Evolutionary conservation across 2,888 invertebrate species (phyloP).

Genomic region (Amblyjoppa fuscipennis): DNA sequence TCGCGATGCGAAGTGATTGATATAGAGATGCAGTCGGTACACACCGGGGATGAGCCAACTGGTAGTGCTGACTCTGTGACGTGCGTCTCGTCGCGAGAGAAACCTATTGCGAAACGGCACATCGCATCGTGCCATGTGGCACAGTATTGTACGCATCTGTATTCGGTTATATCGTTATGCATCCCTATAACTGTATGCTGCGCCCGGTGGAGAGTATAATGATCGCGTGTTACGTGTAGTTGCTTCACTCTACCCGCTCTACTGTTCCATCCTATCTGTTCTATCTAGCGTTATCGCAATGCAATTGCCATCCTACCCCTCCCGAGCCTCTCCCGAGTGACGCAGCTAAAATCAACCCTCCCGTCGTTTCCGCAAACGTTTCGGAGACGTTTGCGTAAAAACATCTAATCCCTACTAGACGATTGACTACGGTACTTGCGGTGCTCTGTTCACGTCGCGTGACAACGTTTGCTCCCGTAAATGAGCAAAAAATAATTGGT

Average conservation of each 20-base stretch:
- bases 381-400: neutral
- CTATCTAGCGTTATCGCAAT: slow-evolving; percentile 27
- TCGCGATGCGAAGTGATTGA: slow-evolving; percentile 83
- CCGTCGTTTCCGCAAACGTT: slow-evolving; percentile 39
- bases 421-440: neutral
- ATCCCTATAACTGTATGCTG: neutral
- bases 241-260: slow-evolving; percentile 17
- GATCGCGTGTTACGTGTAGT: slow-evolving; percentile 52
- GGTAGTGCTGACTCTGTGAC: slow-evolving; percentile 84
- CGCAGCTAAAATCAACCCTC: slow-evolving; percentile 63
- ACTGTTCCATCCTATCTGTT: slow-evolving; percentile 36
- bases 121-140: slow-evolving; percentile 34
- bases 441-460: too few species aligned
- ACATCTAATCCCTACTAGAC: neutral
- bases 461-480: too few species aligned
- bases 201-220: slow-evolving; percentile 51
- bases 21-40: slow-evolving; percentile 84
- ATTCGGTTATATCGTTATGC: slow-evolving; percentile 12
- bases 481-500: neutral
- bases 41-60: slow-evolving; percentile 77
- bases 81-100: slow-evolving; percentile 78
- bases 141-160: slow-evolving; percentile 21
- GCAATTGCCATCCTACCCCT: slow-evolving; percentile 12
- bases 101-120: slow-evolving; percentile 62
- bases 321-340: slow-evolving; percentile 38